Conservation (phyloP, 2,888 invertebrate species). For the Nomada lathburiana region DNA sequence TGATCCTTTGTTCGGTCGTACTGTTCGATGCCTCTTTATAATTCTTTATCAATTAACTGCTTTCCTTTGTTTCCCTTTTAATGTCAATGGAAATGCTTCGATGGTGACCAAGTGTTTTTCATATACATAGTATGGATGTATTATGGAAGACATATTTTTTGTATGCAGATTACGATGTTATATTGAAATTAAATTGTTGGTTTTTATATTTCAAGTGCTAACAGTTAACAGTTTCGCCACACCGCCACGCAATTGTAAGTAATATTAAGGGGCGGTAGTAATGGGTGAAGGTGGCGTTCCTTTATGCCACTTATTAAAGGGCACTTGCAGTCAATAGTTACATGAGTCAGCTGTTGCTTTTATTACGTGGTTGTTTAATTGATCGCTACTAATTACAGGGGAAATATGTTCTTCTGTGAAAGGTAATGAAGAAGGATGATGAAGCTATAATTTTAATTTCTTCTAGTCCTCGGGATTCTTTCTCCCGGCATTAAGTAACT, state of each 20-base stretch:
- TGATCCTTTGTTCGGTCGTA: neutral
- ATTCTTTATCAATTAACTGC: neutral
- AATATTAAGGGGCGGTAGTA: slow-evolving; percentile 50
- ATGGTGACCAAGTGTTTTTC: too few species aligned
- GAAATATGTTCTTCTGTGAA: slow-evolving; percentile 37
- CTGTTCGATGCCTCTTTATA: neutral
- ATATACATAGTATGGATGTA: too few species aligned
- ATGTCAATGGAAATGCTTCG: too few species aligned
- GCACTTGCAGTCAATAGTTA: slow-evolving; percentile 61
- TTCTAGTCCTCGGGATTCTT: too few species aligned
- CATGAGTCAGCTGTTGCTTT: slow-evolving; percentile 52
- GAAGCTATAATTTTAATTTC: neutral
- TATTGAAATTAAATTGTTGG: too few species aligned
- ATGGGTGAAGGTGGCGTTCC: slow-evolving; percentile 50
- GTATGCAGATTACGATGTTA: too few species aligned
- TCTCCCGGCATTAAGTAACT: too few species aligned
- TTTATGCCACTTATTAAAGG: slow-evolving; percentile 54
- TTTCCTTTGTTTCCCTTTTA: neutral
- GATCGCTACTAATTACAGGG: slow-evolving; percentile 59
- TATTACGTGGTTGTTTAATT: slow-evolving; percentile 47
- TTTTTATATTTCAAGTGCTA: neutral
- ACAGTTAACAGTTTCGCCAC: slow-evolving; percentile 49
- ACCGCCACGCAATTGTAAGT: slow-evolving; percentile 35
- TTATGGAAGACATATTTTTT: too few species aligned
- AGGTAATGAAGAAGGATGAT: slow-evolving; percentile 34